These are phyloP conservation scores for Micrastur ruficollis DNA, from an alignment of 2,797 vertebrate species.

Conservation along the genomic window DNA sequence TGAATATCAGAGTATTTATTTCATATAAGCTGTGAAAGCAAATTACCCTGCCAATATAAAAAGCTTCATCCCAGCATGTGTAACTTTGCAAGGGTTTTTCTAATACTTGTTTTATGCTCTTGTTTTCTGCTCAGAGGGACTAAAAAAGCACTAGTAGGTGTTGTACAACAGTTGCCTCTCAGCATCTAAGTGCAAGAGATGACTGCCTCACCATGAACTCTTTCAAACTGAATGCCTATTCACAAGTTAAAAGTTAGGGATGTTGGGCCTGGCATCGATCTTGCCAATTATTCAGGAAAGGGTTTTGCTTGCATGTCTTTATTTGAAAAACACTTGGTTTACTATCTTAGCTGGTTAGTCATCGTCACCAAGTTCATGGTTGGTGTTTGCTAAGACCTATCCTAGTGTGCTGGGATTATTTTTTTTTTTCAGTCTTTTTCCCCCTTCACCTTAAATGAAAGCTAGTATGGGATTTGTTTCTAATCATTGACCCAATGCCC, in stretches of 20 bases:
- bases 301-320: neutral
- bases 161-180: neutral
- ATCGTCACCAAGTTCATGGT: accelerated
- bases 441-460: neutral
- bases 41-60: neutral
- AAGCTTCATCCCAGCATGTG: neutral
- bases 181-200: neutral
- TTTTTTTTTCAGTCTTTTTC: neutral
- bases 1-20: neutral
- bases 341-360: neutral
- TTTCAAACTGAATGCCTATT: neutral
- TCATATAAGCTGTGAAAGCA: neutral
- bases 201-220: neutral
- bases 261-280: neutral
- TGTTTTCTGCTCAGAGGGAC: neutral
- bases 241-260: neutral
- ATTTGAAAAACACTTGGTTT: neutral
- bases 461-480: neutral
- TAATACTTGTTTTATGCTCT: neutral
- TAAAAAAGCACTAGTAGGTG: neutral
- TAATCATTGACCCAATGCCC: neutral
- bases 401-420: neutral
- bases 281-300: neutral
- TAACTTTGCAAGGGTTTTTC: neutral
- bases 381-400: neutral